Evolutionary conservation across 2,113 vertebrate species (phyloP).

Genomic region (Oceanites oceanicus): DNA sequence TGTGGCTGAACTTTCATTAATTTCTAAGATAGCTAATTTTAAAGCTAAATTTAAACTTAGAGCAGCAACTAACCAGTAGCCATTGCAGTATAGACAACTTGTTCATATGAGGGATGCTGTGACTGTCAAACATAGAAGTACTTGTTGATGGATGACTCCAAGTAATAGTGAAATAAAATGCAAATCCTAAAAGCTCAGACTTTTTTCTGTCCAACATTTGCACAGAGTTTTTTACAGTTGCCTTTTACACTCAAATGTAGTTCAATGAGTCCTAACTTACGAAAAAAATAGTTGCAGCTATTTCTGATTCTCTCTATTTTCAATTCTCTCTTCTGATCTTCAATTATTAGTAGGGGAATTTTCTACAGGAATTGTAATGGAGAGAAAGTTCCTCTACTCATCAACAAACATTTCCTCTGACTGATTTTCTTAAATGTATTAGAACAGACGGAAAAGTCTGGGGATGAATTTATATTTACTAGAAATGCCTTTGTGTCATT

Average conservation of each 20-base stretch:
- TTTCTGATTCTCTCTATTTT: background rate
- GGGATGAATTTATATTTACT: background rate
- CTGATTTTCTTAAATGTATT: background rate
- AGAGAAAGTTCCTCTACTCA: background rate
- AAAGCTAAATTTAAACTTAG: background rate
- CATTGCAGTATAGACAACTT: background rate
- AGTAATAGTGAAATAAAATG: background rate
- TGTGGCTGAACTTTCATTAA: background rate
- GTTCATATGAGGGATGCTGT: background rate
- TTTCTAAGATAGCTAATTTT: background rate
- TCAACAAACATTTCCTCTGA: background rate
- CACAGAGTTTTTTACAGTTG: background rate
- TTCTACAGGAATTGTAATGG: background rate
- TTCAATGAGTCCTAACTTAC: background rate
- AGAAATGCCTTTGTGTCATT: background rate
- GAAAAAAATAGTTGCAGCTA: background rate
- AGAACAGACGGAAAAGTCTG: background rate
- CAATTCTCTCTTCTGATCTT: background rate
- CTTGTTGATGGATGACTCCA: background rate
- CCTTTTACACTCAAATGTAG: background rate
- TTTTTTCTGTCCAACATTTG: background rate
- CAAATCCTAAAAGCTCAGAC: background rate
- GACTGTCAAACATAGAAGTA: background rate
- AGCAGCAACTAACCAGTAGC: background rate
- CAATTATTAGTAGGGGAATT: background rate